A percentile compares a stretch with the other conserved stretches of the same genome.
Evolutionary conservation across 1,140 invertebrate species (phyloP).

Genomic region (Chrysomallon squamiferum): DNA sequence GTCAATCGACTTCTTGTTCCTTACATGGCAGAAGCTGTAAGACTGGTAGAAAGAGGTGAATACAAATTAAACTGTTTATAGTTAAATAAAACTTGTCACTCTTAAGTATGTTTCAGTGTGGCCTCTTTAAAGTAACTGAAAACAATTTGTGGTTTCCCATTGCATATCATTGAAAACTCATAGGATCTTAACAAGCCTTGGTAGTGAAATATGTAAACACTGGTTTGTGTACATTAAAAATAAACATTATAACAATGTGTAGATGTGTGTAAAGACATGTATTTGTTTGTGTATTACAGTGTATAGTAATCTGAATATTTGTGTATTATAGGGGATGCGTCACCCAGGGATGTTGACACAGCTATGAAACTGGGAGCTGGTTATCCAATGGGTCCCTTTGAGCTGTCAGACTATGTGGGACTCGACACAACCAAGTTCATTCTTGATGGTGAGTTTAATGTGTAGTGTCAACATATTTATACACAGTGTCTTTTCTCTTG

Average conservation of each 20-base stretch:
- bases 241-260: too few species aligned
- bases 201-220: too few species aligned
- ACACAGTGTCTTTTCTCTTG: background rate
- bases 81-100: background rate
- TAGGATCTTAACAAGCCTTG: too few species aligned
- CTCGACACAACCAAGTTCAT: constrained; percentile 72
- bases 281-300: too few species aligned
- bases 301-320: too few species aligned
- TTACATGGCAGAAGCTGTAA: constrained; percentile 77
- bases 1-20: constrained; percentile 85
- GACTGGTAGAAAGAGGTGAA: constrained; percentile 78
- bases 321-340: constrained; percentile 70
- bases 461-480: background rate
- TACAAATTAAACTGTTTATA: too few species aligned
- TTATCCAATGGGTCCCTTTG: constrained; percentile 86
- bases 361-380: constrained; percentile 87
- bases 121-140: too few species aligned
- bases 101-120: too few species aligned
- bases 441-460: constrained; percentile 66
- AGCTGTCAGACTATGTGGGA: constrained; percentile 81
- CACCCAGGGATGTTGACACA: constrained; percentile 78
- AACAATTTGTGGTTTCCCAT: too few species aligned
- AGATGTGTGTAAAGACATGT: too few species aligned
- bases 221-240: too few species aligned
- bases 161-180: too few species aligned